A percentile compares a stretch with the other conserved stretches of the same genome.
Conservation (phyloP, 2,888 invertebrate genomes). For the Hypsopygia costalis region DNA sequence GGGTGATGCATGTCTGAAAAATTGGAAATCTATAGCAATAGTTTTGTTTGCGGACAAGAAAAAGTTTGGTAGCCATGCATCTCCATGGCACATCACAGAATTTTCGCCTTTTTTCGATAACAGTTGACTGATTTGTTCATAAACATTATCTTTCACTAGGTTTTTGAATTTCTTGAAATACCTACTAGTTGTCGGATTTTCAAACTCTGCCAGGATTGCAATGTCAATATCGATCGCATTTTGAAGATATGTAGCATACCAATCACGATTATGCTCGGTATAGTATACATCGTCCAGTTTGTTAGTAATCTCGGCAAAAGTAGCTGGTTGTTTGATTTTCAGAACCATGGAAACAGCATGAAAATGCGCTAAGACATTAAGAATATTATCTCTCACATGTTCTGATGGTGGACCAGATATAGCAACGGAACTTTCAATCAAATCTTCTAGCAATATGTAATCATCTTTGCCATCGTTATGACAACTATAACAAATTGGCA, state of each 20-base stretch:
- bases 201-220: slow-evolving; percentile 33
- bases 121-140: slow-evolving; percentile 32
- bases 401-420: slow-evolving; percentile 28
- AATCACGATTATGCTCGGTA: slow-evolving; percentile 33
- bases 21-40: slow-evolving; percentile 47
- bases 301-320: slow-evolving; percentile 31
- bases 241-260: slow-evolving; percentile 39
- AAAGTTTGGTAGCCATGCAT: slow-evolving; percentile 51
- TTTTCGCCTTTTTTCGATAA: slow-evolving; percentile 25
- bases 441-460: slow-evolving; percentile 47
- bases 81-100: slow-evolving; percentile 46
- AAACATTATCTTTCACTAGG: slow-evolving; percentile 31
- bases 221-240: slow-evolving; percentile 36
- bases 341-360: slow-evolving; percentile 48
- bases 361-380: slow-evolving; percentile 45
- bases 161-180: slow-evolving; percentile 43
- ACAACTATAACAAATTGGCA: slow-evolving; percentile 39
- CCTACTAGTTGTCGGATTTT: slow-evolving; percentile 28
- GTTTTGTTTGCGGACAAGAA: slow-evolving; percentile 33
- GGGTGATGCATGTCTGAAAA: slow-evolving; percentile 40
- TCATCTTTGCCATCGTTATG: slow-evolving; percentile 39
- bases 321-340: slow-evolving; percentile 31
- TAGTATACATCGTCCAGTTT: slow-evolving; percentile 39
- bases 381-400: slow-evolving; percentile 30
- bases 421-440: slow-evolving; percentile 32